A percentile compares a stretch with the other conserved stretches of the same genome.
Conservation (phyloP, 2,113 vertebrate genomes). For the Telmatochromis bifrenatus region DNA sequence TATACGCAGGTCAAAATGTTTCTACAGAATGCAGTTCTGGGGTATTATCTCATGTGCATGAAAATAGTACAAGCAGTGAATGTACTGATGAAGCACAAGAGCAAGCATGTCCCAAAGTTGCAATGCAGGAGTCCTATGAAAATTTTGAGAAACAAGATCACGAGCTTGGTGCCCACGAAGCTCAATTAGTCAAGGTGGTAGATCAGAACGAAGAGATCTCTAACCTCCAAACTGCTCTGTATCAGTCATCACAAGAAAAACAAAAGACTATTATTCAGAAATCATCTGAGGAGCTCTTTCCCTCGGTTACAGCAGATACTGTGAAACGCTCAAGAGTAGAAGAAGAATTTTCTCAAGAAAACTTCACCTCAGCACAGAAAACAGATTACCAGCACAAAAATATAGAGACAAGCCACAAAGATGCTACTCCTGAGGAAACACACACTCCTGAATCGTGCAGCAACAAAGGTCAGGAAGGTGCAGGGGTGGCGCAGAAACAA, state of each 20-base stretch:
- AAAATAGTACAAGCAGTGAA: slow-evolving; percentile 17
- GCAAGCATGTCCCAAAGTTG: slow-evolving; percentile 17
- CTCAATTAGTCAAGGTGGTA: slow-evolving; percentile 14
- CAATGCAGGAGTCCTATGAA: not conserved
- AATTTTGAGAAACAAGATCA: not conserved
- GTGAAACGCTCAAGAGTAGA: not conserved
- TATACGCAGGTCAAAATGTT: not conserved
- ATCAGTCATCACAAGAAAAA: slow-evolving; percentile 70
- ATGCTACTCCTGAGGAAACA: slow-evolving; percentile 60
- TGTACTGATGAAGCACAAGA: not conserved
- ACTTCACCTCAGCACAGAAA: not conserved
- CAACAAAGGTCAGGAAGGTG: not conserved
- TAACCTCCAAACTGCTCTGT: slow-evolving; percentile 75
- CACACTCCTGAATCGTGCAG: slow-evolving; percentile 22
- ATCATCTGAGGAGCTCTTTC: not conserved
- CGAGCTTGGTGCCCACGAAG: not conserved
- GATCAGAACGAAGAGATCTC: slow-evolving; percentile 28
- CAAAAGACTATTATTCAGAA: slow-evolving; percentile 29
- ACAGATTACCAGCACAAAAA: slow-evolving; percentile 22
- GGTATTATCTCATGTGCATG: not conserved
- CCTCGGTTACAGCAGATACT: not conserved
- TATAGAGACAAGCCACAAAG: slow-evolving; percentile 45
- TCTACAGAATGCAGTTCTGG: not conserved
- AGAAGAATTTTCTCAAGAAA: not conserved
- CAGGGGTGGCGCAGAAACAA: slow-evolving; percentile 50